phyloP scores from a whole-genome alignment of 2,797 vertebrate genomes.

The Mormyrus hasselquistii region DNA sequence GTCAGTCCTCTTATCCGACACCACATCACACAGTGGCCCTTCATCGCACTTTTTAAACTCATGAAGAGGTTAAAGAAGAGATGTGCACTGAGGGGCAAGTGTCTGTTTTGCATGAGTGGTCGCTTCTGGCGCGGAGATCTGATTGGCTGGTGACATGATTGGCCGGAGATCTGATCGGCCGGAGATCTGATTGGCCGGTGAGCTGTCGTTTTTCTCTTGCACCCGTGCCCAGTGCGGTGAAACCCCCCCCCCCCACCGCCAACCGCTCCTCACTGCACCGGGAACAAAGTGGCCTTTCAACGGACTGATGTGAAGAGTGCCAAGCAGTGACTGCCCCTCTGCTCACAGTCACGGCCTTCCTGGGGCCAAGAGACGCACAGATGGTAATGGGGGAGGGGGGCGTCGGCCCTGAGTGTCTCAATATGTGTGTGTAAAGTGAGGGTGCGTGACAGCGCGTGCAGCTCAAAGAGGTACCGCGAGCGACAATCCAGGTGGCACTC shows the following conservation, averaged over 20 bases:
- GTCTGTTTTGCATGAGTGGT: not conserved
- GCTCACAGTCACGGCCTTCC: conserved; percentile 1
- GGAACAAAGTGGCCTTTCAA: conserved; percentile 17
- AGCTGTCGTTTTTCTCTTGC: not conserved
- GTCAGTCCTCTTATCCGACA: not conserved
- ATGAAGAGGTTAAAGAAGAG: not conserved
- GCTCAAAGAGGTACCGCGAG: not conserved
- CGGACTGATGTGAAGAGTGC: conserved; percentile 2
- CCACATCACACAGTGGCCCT: not conserved
- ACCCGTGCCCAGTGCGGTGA: not conserved
- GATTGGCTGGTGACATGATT: not conserved
- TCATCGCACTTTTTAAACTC: not conserved
- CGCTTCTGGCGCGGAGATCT: not conserved
- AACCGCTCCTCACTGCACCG: not conserved
- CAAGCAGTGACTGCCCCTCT: conserved; percentile 23
- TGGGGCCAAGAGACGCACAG: not conserved
- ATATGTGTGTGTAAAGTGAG: not conserved
- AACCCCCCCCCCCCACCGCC: not conserved
- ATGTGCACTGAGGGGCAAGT: not conserved
- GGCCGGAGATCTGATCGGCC: not conserved
- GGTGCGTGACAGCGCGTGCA: not conserved
- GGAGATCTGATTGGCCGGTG: not conserved
- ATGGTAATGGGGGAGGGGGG: not conserved
- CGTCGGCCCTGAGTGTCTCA: not conserved
- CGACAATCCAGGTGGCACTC: not conserved